Base-by-base conservation (phyloP, 1,140 invertebrate genomes). In the Asbolus verrucosus region DNA sequence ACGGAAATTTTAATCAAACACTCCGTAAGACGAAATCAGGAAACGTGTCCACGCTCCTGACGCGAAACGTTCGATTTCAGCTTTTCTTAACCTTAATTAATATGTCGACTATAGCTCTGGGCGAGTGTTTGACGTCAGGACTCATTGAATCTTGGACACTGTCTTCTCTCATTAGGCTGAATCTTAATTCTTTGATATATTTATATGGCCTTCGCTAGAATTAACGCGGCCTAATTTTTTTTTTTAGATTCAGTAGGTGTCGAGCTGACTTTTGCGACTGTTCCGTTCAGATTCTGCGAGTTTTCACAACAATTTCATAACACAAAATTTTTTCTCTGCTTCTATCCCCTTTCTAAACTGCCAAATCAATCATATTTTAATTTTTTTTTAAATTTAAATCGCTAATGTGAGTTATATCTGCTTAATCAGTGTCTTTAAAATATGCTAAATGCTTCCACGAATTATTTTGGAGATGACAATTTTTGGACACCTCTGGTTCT, bases 1-100 rank as follows among this genome's bases (percentile, higher is more conserved):
- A 70, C 73, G 73, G 73, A 74, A 74, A 74, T 74, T 74, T 74
- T 74, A 74, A 74, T 74, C 73, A 74, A 67, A 70, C 61, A 70
- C 68, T 36, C 9, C 15, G 21, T 50, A 50, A 36, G 9, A 19
- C 60, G 16, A 36, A 62, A 62, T 62, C 31, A 18, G 14, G 30
- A 62, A 38, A 38, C 30, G 31, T 13, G 27, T 30, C 27, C 9
- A 3, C 33, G 33, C 30, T n/a, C 24, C 54, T 21, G 6, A n/a
- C 9, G 60, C 31, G 31, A n/a, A n/a, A n/a, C n/a, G n/a, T n/a
- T n/a, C 36, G 31, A 16, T 2, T 19, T 11, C n/a, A 5, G 27
- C 50, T 18, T 11, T 3, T 61, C 27, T 61, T 61, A 61, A 18
- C 31, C 31, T 30, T 19, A 62, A 62, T 62, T 62, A 62, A 62